Base-by-base conservation (phyloP, 1,140 invertebrate species). In the Aphidius gifuensis region DNA sequence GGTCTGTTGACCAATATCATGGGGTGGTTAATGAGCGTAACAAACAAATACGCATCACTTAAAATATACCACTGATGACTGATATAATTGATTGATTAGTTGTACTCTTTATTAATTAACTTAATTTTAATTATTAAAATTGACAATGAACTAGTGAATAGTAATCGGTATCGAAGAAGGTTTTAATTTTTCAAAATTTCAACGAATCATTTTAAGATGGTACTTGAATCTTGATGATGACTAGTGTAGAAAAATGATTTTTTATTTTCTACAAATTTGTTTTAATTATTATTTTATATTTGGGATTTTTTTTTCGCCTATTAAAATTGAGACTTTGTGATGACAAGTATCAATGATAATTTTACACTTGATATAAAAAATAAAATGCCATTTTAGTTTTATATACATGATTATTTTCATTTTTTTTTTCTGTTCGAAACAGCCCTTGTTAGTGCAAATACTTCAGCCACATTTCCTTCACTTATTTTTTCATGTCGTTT, bases 11-110 rank as follows among this genome's bases (percentile, higher is more conserved):
- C 62, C 66, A 64, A 57, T 53, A 53, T 44, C 21, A 39, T 46
- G 60, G 67, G 67, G 61, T 66, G 62, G 43, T 56, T 66, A 68
- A 66, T 62, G 58, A 63, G 62, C 67, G 64, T 68, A 60, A 66
- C 67, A 66, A 68, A 68, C 60, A 66, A 68, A 68, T 68, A 62
- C 67, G 60, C 67, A 68, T 66, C 64, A 58, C 58, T 60, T 32
- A 51, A 32, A 32, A 32, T 49, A 46, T 51, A 49, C 9, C 8
- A 32, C 39, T 57, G 40, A 47, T 61, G 59, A 56, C 67, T 61
- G 51, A 56, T 42, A 62, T 68, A 68, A 68, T 68, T 68, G 64
- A 65, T 68, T 64, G 64, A 68, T 68, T 65, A 61, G 59, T 21
- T 11, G 45, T 63, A 64, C 61, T 54, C 40, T 58, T 16, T 61